A percentile compares a stretch with the other conserved stretches of the same genome.
These are phyloP conservation scores for Pilophorus perplexus DNA, from an alignment of 2,888 invertebrate genomes.

Conservation along the genomic window DNA sequence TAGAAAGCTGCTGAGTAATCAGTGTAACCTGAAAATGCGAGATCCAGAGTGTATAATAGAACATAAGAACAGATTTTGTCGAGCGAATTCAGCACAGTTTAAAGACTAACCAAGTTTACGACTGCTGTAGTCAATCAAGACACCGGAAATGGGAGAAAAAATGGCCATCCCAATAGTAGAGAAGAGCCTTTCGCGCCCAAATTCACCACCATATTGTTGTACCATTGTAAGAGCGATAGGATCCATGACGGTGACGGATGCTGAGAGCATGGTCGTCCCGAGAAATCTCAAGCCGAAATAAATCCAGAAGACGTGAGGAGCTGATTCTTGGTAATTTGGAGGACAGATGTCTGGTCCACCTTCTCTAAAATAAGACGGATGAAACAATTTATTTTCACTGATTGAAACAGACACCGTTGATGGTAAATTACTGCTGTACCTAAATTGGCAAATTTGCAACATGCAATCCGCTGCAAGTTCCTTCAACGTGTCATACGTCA, in stretches of 20 bases:
- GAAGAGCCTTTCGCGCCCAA: slow-evolving; percentile 75
- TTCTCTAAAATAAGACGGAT: slow-evolving; percentile 53
- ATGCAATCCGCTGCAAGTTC: slow-evolving; percentile 68
- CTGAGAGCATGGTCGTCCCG: slow-evolving; percentile 77
- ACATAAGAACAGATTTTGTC: background rate
- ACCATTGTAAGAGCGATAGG: slow-evolving; percentile 83
- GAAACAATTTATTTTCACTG: too few relatives aligned
- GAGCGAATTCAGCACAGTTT: background rate
- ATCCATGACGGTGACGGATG: slow-evolving; percentile 85
- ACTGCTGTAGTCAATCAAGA: slow-evolving; percentile 71
- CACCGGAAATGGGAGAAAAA: slow-evolving; percentile 76
- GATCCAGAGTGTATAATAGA: too few relatives aligned
- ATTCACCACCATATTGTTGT: slow-evolving; percentile 78
- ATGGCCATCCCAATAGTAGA: slow-evolving; percentile 80
- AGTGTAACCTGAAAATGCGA: slow-evolving; percentile 67
- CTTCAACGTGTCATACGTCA: slow-evolving; percentile 59
- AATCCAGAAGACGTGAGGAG: slow-evolving; percentile 75
- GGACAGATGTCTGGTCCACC: slow-evolving; percentile 77
- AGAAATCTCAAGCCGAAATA: slow-evolving; percentile 77
- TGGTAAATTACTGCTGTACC: slow-evolving; percentile 52
- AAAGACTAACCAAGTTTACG: slow-evolving; percentile 52
- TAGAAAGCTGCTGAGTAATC: slow-evolving; percentile 89
- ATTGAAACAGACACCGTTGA: too few relatives aligned
- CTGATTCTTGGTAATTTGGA: slow-evolving; percentile 74
- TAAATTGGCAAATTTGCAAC: slow-evolving; percentile 73